A percentile compares a stretch with the other conserved stretches of the same genome.
phyloP scores from a whole-genome alignment of 2,113 vertebrate species.

The Prochilodus magdalenae region DNA sequence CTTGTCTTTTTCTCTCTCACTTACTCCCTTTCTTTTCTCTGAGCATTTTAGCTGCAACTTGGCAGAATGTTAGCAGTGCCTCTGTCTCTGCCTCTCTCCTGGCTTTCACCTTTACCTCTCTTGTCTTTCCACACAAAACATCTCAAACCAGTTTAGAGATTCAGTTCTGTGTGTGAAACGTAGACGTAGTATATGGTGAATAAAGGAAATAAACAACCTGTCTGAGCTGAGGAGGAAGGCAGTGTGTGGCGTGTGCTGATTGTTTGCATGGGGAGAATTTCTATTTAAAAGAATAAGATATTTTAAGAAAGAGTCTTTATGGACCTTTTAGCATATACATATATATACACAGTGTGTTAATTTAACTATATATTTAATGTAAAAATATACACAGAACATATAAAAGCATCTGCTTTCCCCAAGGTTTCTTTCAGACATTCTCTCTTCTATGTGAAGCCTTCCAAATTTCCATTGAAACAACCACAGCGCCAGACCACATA shows the following conservation, averaged over 20 bases:
- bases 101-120: neutral
- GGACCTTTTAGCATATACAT: neutral
- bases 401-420: neutral
- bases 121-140: constrained; percentile 6
- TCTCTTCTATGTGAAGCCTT: neutral
- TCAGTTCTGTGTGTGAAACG: neutral
- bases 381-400: constrained; percentile 3
- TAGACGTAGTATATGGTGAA: no score
- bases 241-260: constrained; percentile 3
- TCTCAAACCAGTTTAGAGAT: constrained; percentile 15
- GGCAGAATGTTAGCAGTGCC: neutral
- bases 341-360: constrained; percentile 8
- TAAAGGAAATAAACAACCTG: neutral
- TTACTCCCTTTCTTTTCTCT: constrained; percentile 2
- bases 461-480: constrained; percentile 27
- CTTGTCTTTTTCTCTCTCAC: neutral
- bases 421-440: no score
- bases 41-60: neutral
- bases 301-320: neutral
- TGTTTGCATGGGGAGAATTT: constrained; percentile 17
- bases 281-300: neutral
- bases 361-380: neutral
- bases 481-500: constrained; percentile 16
- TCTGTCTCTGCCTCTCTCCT: neutral
- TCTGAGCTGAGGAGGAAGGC: neutral